These are phyloP conservation scores for Smittia aterrima DNA, from an alignment of 2,888 invertebrate genomes.

Conservation along the genomic window DNA sequence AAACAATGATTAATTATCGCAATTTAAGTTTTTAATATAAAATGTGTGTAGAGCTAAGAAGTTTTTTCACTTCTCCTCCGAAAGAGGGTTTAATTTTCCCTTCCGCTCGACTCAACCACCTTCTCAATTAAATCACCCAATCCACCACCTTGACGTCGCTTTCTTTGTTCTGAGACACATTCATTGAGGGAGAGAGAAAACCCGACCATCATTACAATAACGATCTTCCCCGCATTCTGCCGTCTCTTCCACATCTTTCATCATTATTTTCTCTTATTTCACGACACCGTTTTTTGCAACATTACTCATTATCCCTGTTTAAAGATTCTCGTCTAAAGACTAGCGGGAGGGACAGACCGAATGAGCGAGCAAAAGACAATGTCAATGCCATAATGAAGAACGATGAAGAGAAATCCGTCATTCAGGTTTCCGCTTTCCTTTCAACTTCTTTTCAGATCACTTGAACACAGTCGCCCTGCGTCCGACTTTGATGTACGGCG, in stretches of 20 bases:
- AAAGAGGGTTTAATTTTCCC: not conserved
- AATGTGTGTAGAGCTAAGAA: constrained; percentile 10
- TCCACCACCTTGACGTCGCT: not conserved
- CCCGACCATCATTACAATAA: constrained; percentile 13
- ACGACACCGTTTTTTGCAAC: constrained; percentile 17
- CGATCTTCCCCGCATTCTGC: constrained; percentile 17
- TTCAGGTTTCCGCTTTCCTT: constrained; percentile 10
- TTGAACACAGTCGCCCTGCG: constrained; percentile 60
- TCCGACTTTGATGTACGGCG: constrained; percentile 64
- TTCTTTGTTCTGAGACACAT: not conserved
- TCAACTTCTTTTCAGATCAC: constrained; percentile 16
- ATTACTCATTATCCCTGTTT: constrained; percentile 25
- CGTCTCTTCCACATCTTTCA: constrained; percentile 31
- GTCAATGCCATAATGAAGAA: constrained; percentile 39
- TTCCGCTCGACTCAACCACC: not conserved
- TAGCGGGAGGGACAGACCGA: not conserved
- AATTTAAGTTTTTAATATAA: constrained; percentile 7
- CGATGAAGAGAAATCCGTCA: constrained; percentile 25
- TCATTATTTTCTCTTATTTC: constrained; percentile 28
- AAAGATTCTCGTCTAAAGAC: not conserved
- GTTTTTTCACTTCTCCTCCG: not conserved
- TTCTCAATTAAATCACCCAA: not conserved
- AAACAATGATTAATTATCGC: constrained; percentile 27
- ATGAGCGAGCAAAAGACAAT: constrained; percentile 20
- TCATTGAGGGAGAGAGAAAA: not conserved